Base-by-base conservation (phyloP, 2,113 vertebrate species). In the Pholis gunnellus region DNA sequence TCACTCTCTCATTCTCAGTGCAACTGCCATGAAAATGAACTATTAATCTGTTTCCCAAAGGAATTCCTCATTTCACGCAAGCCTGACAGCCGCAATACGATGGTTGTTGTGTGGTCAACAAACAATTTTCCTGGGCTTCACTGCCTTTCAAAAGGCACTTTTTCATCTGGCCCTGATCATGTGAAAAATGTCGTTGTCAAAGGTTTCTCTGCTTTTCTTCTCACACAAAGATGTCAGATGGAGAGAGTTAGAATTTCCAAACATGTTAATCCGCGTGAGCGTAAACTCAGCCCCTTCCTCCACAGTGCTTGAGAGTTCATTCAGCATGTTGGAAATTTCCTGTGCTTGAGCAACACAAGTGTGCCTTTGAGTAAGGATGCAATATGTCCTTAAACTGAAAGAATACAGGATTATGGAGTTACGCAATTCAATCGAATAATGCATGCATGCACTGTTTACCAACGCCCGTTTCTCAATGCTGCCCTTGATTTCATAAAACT, bases 71-170 rank as follows among this genome's bases (percentile, higher is more conserved):
- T 75, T 86, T 87, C 91, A 86, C 85, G 63, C 65, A 72, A 90
- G 92, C 88, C 90, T 95, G 95, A 94, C 95, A 95, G 94, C 92
- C 88, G 90, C 94, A 91, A 87, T 86, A 89, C 94, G 89, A 92
- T 72, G 89, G 84, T 95, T 94, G 93, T 95, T 95, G 93, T 95
- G 93, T 90, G 93, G 94, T 95, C 95, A 95, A 96, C 95, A 96
- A 96, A 95, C 95, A 95, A 95, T 96, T 96, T 95, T 88, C 93
- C 95, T 90, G 93, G 94, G 95, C 95, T 95, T 96, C 95, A 95
- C 89, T 96, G 95, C 92, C 86, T 95, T 94, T 96, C 92, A 96
- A 96, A 54, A 95, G 89, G 93, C 91, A 90, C 84, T 91, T 93
- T 90, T 94, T 94, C 92, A 93, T 92, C 84, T 78, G 34, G 91